A percentile compares a stretch with the other conserved stretches of the same genome.
Conservation (phyloP, 1,140 invertebrate species). For the Macrosteles quadrilineatus region DNA sequence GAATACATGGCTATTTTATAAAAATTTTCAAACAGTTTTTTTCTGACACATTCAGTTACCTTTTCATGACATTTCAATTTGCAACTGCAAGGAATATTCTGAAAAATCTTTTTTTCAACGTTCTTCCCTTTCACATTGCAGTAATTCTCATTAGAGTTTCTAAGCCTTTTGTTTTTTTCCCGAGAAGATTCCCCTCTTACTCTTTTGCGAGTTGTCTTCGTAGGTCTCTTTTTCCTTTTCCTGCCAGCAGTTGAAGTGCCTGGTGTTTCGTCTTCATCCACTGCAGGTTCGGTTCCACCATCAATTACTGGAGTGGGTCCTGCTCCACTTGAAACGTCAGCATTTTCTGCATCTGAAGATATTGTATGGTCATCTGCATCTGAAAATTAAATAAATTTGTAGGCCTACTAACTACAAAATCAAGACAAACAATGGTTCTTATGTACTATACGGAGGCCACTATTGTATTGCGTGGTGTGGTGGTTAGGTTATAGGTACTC, state of each 20-base stretch:
- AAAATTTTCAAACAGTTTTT: not conserved
- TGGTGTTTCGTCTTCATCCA: not conserved
- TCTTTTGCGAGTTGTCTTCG: not conserved
- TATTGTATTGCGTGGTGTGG: too few relatives aligned
- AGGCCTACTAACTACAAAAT: not conserved
- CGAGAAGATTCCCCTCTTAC: not conserved
- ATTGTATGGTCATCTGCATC: not conserved
- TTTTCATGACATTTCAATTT: constrained; percentile 17
- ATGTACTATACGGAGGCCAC: too few relatives aligned
- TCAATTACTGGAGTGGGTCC: not conserved
- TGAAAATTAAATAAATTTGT: not conserved
- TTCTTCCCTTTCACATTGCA: not conserved
- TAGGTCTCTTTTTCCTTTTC: not conserved
- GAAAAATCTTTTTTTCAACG: not conserved
- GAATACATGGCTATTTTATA: not conserved
- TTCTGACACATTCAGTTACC: not conserved
- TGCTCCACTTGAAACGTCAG: not conserved
- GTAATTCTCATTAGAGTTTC: not conserved
- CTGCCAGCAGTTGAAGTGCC: not conserved
- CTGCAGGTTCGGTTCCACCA: not conserved
- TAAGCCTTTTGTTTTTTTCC: constrained; percentile 5
- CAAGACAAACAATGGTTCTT: not conserved
- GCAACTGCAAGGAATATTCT: not conserved
- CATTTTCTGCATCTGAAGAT: not conserved
- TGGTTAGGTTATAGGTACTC: too few relatives aligned